A percentile compares a stretch with the other conserved stretches of the same genome.
phyloP scores from a whole-genome alignment of 2,113 vertebrate genomes.

The Camelus dromedarius region DNA sequence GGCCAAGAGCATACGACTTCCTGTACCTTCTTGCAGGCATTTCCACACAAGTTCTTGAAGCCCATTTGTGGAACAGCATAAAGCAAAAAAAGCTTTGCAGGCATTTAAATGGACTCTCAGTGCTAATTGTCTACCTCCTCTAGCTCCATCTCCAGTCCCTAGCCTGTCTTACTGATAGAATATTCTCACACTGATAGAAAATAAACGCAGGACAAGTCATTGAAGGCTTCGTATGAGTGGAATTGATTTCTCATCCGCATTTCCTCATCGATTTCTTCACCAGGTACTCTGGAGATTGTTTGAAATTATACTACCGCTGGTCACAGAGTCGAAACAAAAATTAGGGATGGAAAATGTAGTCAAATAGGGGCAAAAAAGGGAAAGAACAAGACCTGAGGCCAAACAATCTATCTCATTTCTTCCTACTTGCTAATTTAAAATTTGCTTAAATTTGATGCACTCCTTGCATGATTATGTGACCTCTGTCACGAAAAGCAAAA shows the following conservation, averaged over 20 bases:
- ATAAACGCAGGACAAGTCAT: not conserved
- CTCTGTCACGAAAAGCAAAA: not conserved
- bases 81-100: not conserved
- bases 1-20: not conserved
- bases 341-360: not conserved
- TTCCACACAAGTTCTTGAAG: not conserved
- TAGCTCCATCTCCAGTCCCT: not conserved
- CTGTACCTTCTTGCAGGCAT: not conserved
- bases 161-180: not conserved
- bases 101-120: not conserved
- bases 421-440: slow-evolving; percentile 21
- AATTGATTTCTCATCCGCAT: not conserved
- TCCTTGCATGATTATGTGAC: not conserved
- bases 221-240: not conserved
- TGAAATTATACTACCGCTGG: not conserved
- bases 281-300: not conserved
- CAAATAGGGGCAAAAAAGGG: not conserved
- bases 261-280: not conserved
- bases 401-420: not conserved
- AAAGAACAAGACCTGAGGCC: not conserved
- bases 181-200: not conserved
- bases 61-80: not conserved
- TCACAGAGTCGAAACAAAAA: not conserved
- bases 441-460: not conserved
- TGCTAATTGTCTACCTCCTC: not conserved